These are phyloP conservation scores for Anthoptus insignis DNA, from an alignment of 2,888 invertebrate species.

Conservation along the genomic window DNA sequence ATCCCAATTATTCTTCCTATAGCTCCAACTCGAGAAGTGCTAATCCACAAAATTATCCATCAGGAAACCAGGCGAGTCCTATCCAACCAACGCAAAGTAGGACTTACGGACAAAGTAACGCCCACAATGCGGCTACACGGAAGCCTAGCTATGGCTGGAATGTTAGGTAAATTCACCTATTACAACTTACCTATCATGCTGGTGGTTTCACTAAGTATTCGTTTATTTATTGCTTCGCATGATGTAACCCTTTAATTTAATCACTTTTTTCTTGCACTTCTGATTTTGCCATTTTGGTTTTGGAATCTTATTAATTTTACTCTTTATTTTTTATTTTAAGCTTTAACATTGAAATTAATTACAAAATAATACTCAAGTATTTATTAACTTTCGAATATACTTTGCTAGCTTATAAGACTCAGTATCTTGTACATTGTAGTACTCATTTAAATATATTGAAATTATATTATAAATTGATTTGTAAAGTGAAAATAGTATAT, in stretches of 20 bases:
- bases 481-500: too few species aligned
- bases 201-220: slow-evolving; percentile 57
- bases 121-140: slow-evolving; percentile 64
- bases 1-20: slow-evolving; percentile 76
- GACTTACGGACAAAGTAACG: slow-evolving; percentile 70
- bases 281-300: not conserved
- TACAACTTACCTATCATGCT: slow-evolving; percentile 44
- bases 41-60: slow-evolving; percentile 74
- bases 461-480: too few species aligned
- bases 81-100: slow-evolving; percentile 67
- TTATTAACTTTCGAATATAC: not conserved
- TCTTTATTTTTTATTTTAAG: slow-evolving; percentile 17
- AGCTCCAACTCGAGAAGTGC: slow-evolving; percentile 72
- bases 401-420: not conserved
- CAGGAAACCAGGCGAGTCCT: slow-evolving; percentile 71
- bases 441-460: too few species aligned
- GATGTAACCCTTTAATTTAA: slow-evolving; percentile 17
- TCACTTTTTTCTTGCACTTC: slow-evolving; percentile 2
- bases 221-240: slow-evolving; percentile 55
- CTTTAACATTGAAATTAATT: slow-evolving; percentile 20
- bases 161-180: slow-evolving; percentile 84
- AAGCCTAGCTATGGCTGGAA: slow-evolving; percentile 82
- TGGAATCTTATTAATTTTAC: not conserved
- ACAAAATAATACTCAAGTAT: slow-evolving; percentile 1
- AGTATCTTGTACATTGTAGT: too few species aligned